Evolutionary conservation across 2,888 invertebrate genomes (phyloP), one percentile per base, ranked within the genome.

Genomic region (Netelia inedita): DNA sequence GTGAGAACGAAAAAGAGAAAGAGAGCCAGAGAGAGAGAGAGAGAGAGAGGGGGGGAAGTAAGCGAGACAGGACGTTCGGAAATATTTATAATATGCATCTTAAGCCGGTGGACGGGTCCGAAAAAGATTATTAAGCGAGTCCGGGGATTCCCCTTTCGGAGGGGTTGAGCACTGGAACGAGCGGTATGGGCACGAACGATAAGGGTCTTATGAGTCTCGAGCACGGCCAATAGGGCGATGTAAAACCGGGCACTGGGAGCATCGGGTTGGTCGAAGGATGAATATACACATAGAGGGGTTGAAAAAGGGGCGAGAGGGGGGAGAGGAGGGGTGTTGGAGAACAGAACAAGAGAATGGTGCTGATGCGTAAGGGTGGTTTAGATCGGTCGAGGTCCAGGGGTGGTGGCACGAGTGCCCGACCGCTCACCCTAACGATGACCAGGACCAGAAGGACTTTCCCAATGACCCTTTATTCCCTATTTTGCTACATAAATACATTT

Each of bases 181-280:
- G 81, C 85, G 88, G 91, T 87, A 87, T 92, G 92, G 91, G 73
- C 88, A 86, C 65, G 85, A 80, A 87, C 90, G 92, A 92, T 92
- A 92, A 92, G 91, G 90, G 91, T 92, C 89, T 92, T 91, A 91
- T 41, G 82, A 84, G 55, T 73, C 72, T 59, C 71, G 61, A 57
- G 71, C 78, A 72, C 43, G 55, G 66, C 75, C 79, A 78, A 85
- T 72, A 72, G 81, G 81, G 73, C 61, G 73, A 85, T 65, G 71
- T 35, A 79, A 79, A 79, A 83, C 69, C 66, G 85, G 73, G 55
- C 59, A 63, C 68, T 66, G 61, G 61, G 61, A 50, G n/a, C 55
- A 43, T 28, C 41, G 65, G 35, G 66, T 46, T 19, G 57, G 10
- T 57, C 19, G 21, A 57, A 57, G 71, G 71, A 11, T 57, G 53